These are phyloP conservation scores for Oreochromis spilurus DNA, from an alignment of 2,113 vertebrate species.

Conservation along the genomic window DNA sequence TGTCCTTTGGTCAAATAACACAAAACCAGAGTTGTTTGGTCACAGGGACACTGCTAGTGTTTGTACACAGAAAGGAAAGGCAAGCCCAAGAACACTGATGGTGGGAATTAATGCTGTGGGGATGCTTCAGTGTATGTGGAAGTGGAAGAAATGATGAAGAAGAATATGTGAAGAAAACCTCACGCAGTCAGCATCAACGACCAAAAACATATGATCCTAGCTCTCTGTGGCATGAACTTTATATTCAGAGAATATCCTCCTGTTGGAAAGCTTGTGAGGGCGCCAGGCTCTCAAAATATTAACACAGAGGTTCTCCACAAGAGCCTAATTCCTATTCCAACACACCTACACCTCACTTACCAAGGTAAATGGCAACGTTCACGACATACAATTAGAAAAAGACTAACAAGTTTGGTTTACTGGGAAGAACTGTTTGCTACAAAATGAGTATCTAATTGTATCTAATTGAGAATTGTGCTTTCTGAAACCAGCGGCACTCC, in stretches of 20 bases:
- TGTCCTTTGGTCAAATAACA: not conserved
- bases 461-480: not conserved
- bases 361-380: accelerated
- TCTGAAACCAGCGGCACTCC: not conserved
- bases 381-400: not conserved
- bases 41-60: not conserved
- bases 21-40: not conserved
- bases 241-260: accelerated
- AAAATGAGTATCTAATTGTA: not conserved
- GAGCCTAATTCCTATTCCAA: not conserved
- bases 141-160: not conserved
- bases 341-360: not conserved
- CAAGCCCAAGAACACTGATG: not conserved
- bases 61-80: not conserved
- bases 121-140: not conserved
- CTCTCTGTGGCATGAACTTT: not conserved
- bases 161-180: not conserved
- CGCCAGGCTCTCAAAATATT: not conserved
- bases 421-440: not conserved
- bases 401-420: accelerated
- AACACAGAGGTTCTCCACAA: not conserved
- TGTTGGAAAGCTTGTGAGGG: not conserved
- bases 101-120: not conserved
- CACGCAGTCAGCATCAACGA: not conserved
- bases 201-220: not conserved